Percentiles rank a stretch among this genome's conserved stretches.
These are phyloP conservation scores for Sparus aurata DNA, from an alignment of 2,797 vertebrate species.

Conservation along the genomic window DNA sequence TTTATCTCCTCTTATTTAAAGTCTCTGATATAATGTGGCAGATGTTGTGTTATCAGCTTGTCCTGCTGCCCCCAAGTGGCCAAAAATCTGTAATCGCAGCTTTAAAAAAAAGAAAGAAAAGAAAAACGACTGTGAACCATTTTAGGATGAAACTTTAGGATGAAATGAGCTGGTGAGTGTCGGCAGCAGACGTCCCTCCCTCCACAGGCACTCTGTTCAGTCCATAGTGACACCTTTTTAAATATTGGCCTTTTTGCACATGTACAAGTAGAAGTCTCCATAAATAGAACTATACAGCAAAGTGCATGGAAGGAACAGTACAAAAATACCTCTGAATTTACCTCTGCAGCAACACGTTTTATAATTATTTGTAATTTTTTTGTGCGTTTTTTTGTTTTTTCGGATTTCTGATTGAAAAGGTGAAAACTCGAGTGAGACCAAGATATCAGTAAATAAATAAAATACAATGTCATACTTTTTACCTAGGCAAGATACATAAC, in stretches of 20 bases:
- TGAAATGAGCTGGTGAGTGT: constrained; percentile 44
- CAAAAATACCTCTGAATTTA: constrained; percentile 82
- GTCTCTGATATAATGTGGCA: neutral
- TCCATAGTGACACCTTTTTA: constrained; percentile 52
- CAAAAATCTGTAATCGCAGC: constrained; percentile 22
- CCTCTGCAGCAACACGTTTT: constrained; percentile 75
- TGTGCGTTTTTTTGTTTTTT: constrained; percentile 34
- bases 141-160: constrained; percentile 36
- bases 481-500: constrained; percentile 79
- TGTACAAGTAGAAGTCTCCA: constrained; percentile 77
- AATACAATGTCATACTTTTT: constrained; percentile 79
- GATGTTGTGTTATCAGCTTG: neutral
- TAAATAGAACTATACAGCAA: constrained; percentile 81
- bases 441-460: constrained; percentile 81
- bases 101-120: constrained; percentile 16
- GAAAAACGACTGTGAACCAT: neutral
- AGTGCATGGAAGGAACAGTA: constrained; percentile 82
- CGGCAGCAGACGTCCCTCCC: constrained; percentile 42
- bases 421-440: constrained; percentile 77
- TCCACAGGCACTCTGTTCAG: constrained; percentile 73
- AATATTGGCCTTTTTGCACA: constrained; percentile 71
- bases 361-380: neutral
- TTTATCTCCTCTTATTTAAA: no score
- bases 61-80: constrained; percentile 17
- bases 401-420: constrained; percentile 71